Percentiles rank a stretch among this genome's conserved stretches.
Evolutionary conservation across 2,797 vertebrate genomes (phyloP).

Genomic region (Gallinago nigripennis): DNA sequence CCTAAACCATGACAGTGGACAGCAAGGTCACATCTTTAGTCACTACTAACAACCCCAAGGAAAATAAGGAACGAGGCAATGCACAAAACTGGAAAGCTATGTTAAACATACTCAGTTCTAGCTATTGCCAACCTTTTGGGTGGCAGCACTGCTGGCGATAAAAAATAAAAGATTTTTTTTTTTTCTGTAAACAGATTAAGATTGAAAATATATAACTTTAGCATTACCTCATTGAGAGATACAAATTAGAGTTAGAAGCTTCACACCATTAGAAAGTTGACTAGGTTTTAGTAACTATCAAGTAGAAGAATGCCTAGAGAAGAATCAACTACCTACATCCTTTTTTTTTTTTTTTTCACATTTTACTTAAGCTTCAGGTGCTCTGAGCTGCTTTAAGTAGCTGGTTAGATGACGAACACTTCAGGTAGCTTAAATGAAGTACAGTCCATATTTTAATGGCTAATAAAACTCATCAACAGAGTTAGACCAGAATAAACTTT

Average conservation of each 20-base stretch:
- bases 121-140: background rate
- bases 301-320: background rate
- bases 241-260: background rate
- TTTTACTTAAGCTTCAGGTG: background rate
- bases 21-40: background rate
- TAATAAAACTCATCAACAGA: background rate
- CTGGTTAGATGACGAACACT: background rate
- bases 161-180: background rate
- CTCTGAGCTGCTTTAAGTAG: background rate
- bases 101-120: background rate
- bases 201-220: background rate
- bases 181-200: background rate
- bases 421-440: background rate
- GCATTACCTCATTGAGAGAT: background rate
- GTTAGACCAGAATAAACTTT: background rate
- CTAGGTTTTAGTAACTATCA: background rate
- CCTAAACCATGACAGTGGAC: background rate
- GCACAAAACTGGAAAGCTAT: background rate
- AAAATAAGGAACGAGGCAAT: background rate
- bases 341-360: background rate
- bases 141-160: background rate
- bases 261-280: background rate
- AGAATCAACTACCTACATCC: background rate
- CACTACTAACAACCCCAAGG: background rate
- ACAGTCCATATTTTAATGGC: background rate